Conservation (phyloP, 1,140 invertebrate species). For the Reticulitermes speratus region DNA sequence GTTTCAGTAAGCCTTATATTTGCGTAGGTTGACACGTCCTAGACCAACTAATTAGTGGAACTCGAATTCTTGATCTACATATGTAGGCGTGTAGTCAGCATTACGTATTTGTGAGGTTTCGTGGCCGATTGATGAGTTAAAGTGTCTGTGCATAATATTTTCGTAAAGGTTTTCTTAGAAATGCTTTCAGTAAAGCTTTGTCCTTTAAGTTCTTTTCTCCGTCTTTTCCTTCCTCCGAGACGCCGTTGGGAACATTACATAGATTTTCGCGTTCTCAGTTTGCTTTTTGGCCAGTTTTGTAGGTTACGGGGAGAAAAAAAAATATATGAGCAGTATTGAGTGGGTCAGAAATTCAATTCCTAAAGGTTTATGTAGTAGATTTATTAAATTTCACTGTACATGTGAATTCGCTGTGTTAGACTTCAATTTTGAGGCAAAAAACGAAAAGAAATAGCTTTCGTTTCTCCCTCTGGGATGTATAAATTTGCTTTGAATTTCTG, state of each 20-base stretch:
- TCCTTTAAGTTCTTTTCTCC: not conserved
- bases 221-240: not conserved
- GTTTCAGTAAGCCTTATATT: too few relatives aligned
- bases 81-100: too few relatives aligned
- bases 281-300: not conserved
- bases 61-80: too few relatives aligned
- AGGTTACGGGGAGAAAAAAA: not conserved
- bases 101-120: too few relatives aligned
- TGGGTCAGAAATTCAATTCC: not conserved
- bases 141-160: not conserved
- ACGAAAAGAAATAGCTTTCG: not conserved
- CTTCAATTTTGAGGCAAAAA: not conserved
- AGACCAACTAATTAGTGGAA: too few relatives aligned
- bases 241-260: not conserved
- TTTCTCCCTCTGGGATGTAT: not conserved
- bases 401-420: not conserved
- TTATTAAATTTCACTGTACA: constrained; percentile 5
- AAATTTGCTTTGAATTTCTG: constrained; percentile 6
- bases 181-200: not conserved
- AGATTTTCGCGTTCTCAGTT: not conserved
- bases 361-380: not conserved
- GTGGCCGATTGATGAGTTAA: too few relatives aligned
- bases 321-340: not conserved
- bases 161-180: not conserved
- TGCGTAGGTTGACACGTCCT: too few relatives aligned